A percentile compares a stretch with the other conserved stretches of the same genome.
Conservation (phyloP, 2,113 vertebrate species). For the Pteruthius melanotis region DNA sequence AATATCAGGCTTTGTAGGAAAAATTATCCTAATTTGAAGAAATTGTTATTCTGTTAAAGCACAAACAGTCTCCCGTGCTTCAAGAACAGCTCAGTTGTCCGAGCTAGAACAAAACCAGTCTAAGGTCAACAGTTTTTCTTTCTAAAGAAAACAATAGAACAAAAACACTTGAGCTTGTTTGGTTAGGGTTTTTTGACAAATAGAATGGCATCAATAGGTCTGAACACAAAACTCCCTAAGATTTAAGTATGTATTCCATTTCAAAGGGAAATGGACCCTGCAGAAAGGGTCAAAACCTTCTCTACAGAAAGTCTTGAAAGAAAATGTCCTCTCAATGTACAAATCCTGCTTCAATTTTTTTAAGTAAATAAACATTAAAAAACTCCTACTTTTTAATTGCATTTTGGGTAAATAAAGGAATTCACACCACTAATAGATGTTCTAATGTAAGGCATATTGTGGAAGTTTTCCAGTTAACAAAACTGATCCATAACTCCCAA, state of each 20-base stretch:
- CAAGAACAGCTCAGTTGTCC: not conserved
- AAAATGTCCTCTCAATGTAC: not conserved
- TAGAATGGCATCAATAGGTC: not conserved
- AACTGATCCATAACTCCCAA: not conserved
- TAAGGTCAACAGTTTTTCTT: not conserved
- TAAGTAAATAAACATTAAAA: not conserved
- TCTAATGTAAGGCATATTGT: not conserved
- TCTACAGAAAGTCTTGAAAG: not conserved
- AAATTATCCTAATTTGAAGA: not conserved
- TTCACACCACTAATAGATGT: not conserved
- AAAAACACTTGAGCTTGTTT: not conserved
- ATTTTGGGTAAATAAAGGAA: not conserved
- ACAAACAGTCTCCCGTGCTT: not conserved
- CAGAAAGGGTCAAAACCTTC: not conserved
- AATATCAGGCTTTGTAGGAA: not conserved
- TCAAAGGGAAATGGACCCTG: not conserved
- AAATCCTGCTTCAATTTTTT: not conserved
- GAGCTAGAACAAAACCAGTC: not conserved
- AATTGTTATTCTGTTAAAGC: not conserved
- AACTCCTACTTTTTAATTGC: not conserved
- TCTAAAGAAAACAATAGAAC: not conserved
- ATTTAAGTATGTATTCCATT: not conserved
- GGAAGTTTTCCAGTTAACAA: not conserved
- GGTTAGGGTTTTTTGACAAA: not conserved
- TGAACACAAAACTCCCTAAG: not conserved